Percentiles rank a stretch among this genome's conserved stretches.
phyloP scores from a whole-genome alignment of 2,113 vertebrate species.

The Rhynchomys soricoides region DNA sequence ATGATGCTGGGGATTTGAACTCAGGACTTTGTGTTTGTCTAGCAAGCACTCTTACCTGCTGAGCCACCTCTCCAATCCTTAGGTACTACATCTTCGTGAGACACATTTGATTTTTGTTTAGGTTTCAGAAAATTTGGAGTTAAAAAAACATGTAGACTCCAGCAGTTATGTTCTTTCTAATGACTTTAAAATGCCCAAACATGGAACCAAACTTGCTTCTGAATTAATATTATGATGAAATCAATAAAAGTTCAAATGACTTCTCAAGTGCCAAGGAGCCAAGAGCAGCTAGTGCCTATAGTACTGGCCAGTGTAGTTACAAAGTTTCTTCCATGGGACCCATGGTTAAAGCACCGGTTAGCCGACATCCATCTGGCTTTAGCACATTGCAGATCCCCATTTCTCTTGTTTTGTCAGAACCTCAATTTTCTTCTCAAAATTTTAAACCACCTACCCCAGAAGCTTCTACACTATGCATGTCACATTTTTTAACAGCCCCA shows the following conservation, averaged over 20 bases:
- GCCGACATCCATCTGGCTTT: background rate
- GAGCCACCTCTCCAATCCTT: background rate
- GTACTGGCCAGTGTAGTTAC: background rate
- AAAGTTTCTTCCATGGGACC: background rate
- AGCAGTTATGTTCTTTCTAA: background rate
- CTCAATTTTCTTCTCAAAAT: background rate
- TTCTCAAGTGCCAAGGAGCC: background rate
- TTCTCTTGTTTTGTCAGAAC: background rate
- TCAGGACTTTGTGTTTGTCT: background rate
- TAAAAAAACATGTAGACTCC: background rate
- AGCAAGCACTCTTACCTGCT: background rate
- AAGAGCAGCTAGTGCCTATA: background rate
- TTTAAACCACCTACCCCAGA: background rate
- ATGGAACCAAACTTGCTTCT: background rate
- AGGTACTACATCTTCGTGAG: background rate
- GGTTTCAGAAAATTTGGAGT: slow-evolving; percentile 20
- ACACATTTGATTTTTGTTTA: background rate
- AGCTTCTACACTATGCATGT: background rate
- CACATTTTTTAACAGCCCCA: background rate
- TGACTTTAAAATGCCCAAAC: background rate
- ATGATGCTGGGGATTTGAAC: background rate
- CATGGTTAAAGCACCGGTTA: background rate
- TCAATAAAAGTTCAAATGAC: background rate
- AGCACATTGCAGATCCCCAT: background rate
- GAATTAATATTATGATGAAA: background rate